Conservation (phyloP, 2,888 invertebrate species). For the Horisme vitalbata region DNA sequence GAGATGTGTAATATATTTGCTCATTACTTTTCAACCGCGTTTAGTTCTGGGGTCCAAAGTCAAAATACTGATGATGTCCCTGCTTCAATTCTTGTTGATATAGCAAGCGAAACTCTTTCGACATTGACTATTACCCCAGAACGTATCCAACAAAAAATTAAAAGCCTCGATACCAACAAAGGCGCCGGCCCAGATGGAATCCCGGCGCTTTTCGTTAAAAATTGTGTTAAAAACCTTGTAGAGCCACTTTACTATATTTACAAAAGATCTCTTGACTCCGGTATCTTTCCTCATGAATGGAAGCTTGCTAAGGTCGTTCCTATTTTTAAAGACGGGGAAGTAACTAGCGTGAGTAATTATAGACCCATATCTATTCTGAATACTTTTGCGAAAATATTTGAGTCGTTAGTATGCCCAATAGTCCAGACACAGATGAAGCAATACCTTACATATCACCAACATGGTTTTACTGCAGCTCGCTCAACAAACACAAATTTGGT, state of each 20-base stretch:
- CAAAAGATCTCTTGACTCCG: background rate
- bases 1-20: background rate
- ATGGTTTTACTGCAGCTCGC: background rate
- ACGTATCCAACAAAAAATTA: background rate
- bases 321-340: slow-evolving; percentile 5
- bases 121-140: background rate
- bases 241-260: slow-evolving; percentile 2
- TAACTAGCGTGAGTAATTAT: slow-evolving; percentile 1
- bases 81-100: no score
- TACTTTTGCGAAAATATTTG: background rate
- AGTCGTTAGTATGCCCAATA: background rate
- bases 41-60: background rate
- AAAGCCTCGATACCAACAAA: slow-evolving; percentile 5
- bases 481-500: background rate
- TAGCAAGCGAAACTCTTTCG: background rate
- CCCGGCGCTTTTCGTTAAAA: background rate
- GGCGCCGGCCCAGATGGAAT: slow-evolving; percentile 13
- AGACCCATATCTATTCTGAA: slow-evolving; percentile 7
- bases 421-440: background rate
- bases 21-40: background rate
- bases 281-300: slow-evolving; percentile 9
- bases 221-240: no score
- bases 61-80: background rate
- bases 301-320: slow-evolving; percentile 2
- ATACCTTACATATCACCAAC: background rate